phyloP scores from a whole-genome alignment of 2,113 vertebrate genomes.

The Pluvianellus socialis region DNA sequence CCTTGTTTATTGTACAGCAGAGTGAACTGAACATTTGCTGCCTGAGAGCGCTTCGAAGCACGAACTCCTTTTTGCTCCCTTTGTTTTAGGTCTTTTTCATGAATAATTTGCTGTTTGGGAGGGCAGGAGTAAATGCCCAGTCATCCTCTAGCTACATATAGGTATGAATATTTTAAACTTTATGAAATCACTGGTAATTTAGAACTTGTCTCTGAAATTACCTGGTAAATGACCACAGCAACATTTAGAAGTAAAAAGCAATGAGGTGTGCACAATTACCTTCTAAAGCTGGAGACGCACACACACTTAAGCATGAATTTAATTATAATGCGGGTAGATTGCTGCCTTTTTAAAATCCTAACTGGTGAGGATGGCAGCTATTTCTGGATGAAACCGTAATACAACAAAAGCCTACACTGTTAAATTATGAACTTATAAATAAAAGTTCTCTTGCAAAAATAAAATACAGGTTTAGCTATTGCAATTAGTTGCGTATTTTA shows the following conservation, averaged over 20 bases:
- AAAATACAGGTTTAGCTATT: not conserved
- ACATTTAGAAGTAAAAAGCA: slow-evolving; percentile 51
- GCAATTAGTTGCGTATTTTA: not conserved
- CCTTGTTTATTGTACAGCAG: not conserved
- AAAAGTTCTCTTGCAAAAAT: not conserved
- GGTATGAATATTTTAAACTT: slow-evolving; percentile 7
- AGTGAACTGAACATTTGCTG: not conserved
- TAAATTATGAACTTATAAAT: not conserved
- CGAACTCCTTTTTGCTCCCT: no score
- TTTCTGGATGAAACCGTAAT: not conserved
- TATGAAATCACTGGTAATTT: slow-evolving; percentile 20
- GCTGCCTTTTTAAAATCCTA: not conserved
- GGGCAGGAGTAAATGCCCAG: not conserved
- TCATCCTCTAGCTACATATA: not conserved
- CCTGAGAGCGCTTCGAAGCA: not conserved
- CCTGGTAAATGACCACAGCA: slow-evolving; percentile 54
- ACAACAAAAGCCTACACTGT: not conserved
- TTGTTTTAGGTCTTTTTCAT: not conserved
- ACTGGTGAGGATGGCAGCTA: not conserved
- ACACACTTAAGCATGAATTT: not conserved
- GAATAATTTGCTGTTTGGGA: not conserved
- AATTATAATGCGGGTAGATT: not conserved
- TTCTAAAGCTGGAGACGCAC: not conserved
- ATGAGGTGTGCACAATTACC: slow-evolving; percentile 58
- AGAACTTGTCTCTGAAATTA: slow-evolving; percentile 49